A percentile compares a stretch with the other conserved stretches of the same genome.
phyloP scores from a whole-genome alignment of 2,888 invertebrate genomes.

The Metellina segmentata region DNA sequence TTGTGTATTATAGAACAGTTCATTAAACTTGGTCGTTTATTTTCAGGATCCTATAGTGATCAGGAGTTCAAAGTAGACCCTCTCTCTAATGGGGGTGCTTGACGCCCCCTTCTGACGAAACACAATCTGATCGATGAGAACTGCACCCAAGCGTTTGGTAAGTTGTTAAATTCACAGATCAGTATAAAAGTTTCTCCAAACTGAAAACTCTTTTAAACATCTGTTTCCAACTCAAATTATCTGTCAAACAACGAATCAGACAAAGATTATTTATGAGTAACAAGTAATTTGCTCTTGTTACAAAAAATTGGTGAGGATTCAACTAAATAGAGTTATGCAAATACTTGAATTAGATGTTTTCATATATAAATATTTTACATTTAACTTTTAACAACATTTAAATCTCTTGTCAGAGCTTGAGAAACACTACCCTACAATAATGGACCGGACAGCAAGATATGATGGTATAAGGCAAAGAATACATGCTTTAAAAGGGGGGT shows the following conservation, averaged over 20 bases:
- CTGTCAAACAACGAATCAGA: neutral
- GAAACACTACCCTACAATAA: too few species aligned
- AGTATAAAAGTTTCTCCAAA: neutral
- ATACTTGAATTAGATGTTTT: too few species aligned
- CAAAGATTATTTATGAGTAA: neutral
- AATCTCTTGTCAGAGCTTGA: too few species aligned
- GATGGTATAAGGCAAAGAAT: too few species aligned
- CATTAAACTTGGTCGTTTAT: neutral
- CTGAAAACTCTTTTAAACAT: neutral
- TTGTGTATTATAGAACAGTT: too few species aligned
- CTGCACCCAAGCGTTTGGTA: conserved; percentile 66
- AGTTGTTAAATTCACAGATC: conserved; percentile 15
- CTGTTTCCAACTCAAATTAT: neutral
- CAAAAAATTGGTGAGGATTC: neutral
- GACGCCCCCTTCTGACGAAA: conserved; percentile 49
- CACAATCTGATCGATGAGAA: conserved; percentile 54
- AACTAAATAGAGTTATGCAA: too few species aligned
- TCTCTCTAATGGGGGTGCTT: conserved; percentile 46
- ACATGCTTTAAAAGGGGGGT: too few species aligned
- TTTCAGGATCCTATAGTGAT: neutral
- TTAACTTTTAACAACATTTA: too few species aligned
- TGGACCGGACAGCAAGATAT: too few species aligned
- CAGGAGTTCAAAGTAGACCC: neutral
- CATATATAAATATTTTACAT: too few species aligned
- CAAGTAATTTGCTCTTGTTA: neutral